Evolutionary conservation across 2,113 vertebrate genomes (phyloP).

Genomic region (Lamprotornis superbus): DNA sequence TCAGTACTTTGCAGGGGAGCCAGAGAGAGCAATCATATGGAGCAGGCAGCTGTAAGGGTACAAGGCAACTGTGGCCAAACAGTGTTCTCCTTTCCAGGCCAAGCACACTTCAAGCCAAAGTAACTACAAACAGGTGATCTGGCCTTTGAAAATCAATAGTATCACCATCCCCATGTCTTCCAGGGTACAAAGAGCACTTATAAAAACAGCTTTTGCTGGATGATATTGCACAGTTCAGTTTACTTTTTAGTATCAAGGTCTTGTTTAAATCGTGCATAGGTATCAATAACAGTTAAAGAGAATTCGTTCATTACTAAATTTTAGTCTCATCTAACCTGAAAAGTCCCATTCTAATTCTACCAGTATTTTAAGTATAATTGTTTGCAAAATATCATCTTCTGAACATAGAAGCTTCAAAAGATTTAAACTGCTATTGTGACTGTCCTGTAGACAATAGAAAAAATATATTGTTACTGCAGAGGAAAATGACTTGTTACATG

Average conservation of each 20-base stretch:
- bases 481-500: constrained; percentile 28
- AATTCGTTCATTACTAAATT: neutral
- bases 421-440: neutral
- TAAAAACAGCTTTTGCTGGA: neutral
- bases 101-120: neutral
- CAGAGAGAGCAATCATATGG: fast-evolving
- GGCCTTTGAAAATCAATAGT: neutral
- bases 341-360: neutral
- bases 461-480: neutral
- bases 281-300: neutral
- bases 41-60: neutral
- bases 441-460: neutral
- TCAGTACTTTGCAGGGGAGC: neutral
- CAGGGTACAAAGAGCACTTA: neutral
- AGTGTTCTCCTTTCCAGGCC: neutral
- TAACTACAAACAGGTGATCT: neutral
- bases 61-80: neutral
- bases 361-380: neutral
- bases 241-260: neutral
- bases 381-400: neutral
- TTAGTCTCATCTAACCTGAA: neutral
- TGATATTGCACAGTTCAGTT: neutral
- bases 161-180: neutral
- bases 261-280: neutral
- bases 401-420: neutral